These are phyloP conservation scores for Ectropis crepuscularia DNA, from an alignment of 2,888 invertebrate genomes.

Conservation along the genomic window DNA sequence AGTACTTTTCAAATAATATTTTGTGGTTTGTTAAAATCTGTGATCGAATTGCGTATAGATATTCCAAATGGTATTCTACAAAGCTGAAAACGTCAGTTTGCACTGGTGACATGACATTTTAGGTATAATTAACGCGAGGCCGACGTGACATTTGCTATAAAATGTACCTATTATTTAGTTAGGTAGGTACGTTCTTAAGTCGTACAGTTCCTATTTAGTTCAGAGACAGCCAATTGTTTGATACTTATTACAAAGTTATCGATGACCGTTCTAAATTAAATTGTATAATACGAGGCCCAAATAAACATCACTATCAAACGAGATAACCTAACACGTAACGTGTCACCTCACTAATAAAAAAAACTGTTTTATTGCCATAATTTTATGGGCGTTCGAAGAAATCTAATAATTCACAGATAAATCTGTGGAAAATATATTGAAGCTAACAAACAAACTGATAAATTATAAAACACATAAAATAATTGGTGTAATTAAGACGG, in stretches of 20 bases:
- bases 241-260: background rate
- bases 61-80: too few species aligned
- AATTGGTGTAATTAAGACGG: constrained; percentile 34
- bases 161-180: too few species aligned
- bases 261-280: background rate
- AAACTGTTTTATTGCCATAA: constrained; percentile 58
- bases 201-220: too few species aligned
- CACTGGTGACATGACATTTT: too few species aligned
- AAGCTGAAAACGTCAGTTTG: too few species aligned
- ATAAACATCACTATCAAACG: constrained; percentile 49
- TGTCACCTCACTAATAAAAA: constrained; percentile 61
- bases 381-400: constrained; percentile 46
- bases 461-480: constrained; percentile 25
- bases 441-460: constrained; percentile 30
- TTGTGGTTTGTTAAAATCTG: too few species aligned
- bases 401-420: constrained; percentile 42
- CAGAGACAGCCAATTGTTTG: too few species aligned
- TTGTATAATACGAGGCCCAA: constrained; percentile 19
- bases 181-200: too few species aligned
- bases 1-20: too few species aligned
- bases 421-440: constrained; percentile 33
- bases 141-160: too few species aligned
- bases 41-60: too few species aligned
- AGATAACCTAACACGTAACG: constrained; percentile 54
- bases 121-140: too few species aligned